Evolutionary conservation across 2,797 vertebrate species (phyloP).

Genomic region (Pipistrellus pygmaeus): DNA sequence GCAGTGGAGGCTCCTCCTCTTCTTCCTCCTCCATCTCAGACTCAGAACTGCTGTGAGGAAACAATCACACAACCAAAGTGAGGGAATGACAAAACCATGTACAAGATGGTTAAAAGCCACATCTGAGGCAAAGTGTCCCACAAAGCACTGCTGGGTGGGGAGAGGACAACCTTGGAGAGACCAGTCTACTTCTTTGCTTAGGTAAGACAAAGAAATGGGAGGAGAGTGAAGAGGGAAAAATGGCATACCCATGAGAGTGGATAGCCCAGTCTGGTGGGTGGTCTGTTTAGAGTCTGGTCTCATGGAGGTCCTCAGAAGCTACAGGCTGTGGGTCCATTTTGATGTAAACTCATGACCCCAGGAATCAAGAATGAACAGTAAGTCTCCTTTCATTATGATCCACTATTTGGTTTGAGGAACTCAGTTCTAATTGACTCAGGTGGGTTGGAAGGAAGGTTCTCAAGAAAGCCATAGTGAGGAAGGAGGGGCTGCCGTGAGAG

Average conservation of each 20-base stretch:
- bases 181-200: background rate
- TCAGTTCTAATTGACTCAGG: background rate
- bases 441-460: background rate
- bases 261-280: background rate
- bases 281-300: background rate
- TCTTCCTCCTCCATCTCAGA: conserved; percentile 91
- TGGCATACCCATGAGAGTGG: rapidly evolving
- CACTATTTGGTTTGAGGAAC: background rate
- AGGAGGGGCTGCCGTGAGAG: background rate
- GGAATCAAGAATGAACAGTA: background rate
- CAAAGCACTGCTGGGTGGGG: background rate
- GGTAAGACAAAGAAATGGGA: background rate
- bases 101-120: background rate
- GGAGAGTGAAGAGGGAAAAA: background rate
- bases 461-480: background rate
- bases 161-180: background rate
- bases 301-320: background rate
- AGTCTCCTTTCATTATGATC: background rate
- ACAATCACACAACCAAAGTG: background rate
- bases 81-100: background rate
- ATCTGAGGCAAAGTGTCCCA: background rate
- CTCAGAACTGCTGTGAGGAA: conserved; percentile 94
- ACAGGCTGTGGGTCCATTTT: background rate
- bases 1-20: conserved; percentile 88
- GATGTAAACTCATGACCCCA: background rate